Percentiles rank a stretch among this genome's conserved stretches.
phyloP scores from a whole-genome alignment of 2,797 vertebrate species.

The Pseudochaenichthys georgianus region DNA sequence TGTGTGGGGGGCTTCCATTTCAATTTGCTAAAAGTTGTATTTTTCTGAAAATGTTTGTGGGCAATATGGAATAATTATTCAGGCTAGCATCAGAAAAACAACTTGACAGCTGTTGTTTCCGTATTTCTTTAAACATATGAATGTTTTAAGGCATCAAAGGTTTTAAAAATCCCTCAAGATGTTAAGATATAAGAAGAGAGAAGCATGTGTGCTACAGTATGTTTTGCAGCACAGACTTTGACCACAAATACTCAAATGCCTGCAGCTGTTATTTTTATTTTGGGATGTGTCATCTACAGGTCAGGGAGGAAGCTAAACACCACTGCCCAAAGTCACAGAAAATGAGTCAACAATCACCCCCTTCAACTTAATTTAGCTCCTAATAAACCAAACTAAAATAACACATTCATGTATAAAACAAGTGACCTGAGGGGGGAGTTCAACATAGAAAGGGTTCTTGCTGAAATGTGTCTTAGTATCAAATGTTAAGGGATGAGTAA shows the following conservation, averaged over 20 bases:
- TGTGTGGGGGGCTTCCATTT: neutral
- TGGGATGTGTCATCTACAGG: constrained; percentile 67
- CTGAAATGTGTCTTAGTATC: constrained; percentile 27
- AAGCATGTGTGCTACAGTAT: constrained; percentile 5
- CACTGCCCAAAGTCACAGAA: constrained; percentile 64
- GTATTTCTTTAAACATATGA: neutral
- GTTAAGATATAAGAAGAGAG: neutral
- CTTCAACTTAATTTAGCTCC: constrained; percentile 43
- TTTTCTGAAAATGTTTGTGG: constrained; percentile 16
- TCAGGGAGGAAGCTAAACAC: constrained; percentile 66
- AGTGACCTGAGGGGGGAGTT: constrained; percentile 13
- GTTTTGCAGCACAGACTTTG: constrained; percentile 18
- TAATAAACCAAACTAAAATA: constrained; percentile 9
- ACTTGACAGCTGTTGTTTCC: neutral
- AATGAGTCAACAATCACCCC: constrained; percentile 54
- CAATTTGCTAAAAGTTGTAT: constrained; percentile 36
- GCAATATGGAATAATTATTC: neutral
- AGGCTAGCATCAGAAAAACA: constrained; percentile 4
- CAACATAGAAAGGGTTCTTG: constrained; percentile 3
- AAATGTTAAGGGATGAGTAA: constrained; percentile 31
- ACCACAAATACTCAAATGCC: constrained; percentile 38
- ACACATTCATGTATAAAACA: constrained; percentile 21
- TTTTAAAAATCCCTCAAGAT: neutral
- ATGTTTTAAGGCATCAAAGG: neutral
- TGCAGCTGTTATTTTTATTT: constrained; percentile 69